A percentile compares a stretch with the other conserved stretches of the same genome.
These are phyloP conservation scores for Tauraco erythrolophus DNA, from an alignment of 2,113 vertebrate genomes.

Conservation along the genomic window DNA sequence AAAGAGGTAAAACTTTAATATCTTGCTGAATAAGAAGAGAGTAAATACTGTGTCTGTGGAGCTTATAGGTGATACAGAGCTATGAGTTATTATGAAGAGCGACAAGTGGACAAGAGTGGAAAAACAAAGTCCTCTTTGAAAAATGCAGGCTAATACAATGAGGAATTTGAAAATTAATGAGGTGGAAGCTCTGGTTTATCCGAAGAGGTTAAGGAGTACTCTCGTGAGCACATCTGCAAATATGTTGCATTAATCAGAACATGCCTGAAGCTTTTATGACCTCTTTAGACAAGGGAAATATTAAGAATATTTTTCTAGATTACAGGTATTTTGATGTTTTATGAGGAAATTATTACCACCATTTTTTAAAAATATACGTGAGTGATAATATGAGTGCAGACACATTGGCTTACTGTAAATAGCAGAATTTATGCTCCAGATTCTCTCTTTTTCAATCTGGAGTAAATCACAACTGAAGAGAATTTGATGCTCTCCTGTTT, in stretches of 20 bases:
- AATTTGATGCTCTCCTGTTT: not conserved
- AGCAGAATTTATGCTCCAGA: not conserved
- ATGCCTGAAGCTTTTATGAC: conserved; percentile 33
- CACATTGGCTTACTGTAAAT: not conserved
- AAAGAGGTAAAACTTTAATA: not conserved
- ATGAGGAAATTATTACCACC: not conserved
- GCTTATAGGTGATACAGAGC: not conserved
- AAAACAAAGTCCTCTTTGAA: conserved; percentile 13
- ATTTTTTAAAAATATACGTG: not conserved
- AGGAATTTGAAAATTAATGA: not conserved
- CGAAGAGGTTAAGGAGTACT: not conserved
- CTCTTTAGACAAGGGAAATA: not conserved
- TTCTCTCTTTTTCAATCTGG: not conserved
- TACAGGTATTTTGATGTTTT: conserved; percentile 22
- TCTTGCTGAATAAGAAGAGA: not conserved
- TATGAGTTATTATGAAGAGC: not conserved
- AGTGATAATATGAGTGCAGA: not conserved
- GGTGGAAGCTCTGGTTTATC: not conserved
- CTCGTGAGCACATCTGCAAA: not conserved
- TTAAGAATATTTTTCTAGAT: conserved; percentile 38
- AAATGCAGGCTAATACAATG: not conserved
- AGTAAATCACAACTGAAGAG: not conserved
- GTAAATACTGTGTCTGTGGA: not conserved
- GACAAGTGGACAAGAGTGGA: not conserved
- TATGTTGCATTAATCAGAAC: not conserved